phyloP scores from a whole-genome alignment of 2,113 vertebrate species.

The Bungarus multicinctus region DNA sequence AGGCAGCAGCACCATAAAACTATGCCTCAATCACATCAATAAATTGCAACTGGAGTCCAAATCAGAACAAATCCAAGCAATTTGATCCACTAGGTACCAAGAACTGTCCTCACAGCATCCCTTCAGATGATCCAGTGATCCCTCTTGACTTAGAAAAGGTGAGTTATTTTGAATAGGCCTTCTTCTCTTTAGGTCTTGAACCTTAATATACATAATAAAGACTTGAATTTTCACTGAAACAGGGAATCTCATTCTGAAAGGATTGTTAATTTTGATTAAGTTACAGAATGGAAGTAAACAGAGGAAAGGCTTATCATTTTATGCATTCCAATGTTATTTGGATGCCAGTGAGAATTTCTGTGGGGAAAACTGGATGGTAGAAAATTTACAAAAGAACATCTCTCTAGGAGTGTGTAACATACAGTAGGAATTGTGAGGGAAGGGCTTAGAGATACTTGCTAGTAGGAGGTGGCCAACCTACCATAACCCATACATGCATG shows the following conservation, averaged over 20 bases:
- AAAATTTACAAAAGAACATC: background rate
- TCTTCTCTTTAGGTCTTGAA: background rate
- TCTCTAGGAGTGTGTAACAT: background rate
- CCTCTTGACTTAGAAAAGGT: background rate
- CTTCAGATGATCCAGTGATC: background rate
- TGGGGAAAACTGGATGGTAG: background rate
- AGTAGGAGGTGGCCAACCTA: background rate
- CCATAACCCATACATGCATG: background rate
- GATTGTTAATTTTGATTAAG: background rate
- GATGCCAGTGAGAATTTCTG: background rate
- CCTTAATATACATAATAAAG: background rate
- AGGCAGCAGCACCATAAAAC: background rate
- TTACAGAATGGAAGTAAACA: background rate
- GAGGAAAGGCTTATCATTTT: background rate
- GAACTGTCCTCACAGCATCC: background rate
- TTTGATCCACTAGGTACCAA: background rate
- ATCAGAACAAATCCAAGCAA: background rate
- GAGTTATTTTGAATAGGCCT: background rate
- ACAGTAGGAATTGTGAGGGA: background rate
- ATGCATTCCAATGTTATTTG: background rate
- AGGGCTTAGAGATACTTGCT: background rate
- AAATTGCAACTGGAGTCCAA: background rate
- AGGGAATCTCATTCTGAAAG: background rate
- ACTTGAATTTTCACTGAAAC: background rate
- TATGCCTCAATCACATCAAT: background rate